phyloP scores from a whole-genome alignment of 64 coral and sea anemone species.

The Stylophora pistillata region DNA sequence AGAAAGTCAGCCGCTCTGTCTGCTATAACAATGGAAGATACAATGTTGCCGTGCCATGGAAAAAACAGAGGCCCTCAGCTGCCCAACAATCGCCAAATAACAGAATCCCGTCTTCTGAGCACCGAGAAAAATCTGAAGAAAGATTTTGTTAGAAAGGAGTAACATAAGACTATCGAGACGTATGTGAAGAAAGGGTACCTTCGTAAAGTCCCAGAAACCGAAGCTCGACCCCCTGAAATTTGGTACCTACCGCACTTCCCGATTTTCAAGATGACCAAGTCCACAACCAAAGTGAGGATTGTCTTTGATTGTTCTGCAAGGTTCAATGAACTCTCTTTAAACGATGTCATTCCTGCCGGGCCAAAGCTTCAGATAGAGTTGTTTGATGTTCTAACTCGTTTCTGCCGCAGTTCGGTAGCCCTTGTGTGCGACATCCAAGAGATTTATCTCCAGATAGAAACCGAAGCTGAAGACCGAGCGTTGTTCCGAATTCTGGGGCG shows the following conservation, averaged over 20 bases:
- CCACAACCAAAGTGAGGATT: constrained; percentile 53
- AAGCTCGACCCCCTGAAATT: constrained; percentile 8
- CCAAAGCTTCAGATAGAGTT: constrained; percentile 37
- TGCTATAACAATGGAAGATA: constrained; percentile 8
- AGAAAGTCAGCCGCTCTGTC: constrained; percentile 2
- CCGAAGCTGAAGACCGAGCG: constrained; percentile 47
- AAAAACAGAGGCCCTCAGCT: constrained; percentile 24
- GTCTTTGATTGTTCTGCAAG: constrained; percentile 39
- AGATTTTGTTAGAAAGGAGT: constrained; percentile 36
- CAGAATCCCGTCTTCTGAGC: constrained; percentile 29
- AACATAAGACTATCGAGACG: constrained; percentile 20
- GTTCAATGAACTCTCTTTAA: neutral
- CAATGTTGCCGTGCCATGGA: constrained; percentile 48
- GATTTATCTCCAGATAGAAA: constrained; percentile 75
- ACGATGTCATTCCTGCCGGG: constrained; percentile 25
- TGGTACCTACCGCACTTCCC: constrained; percentile 58
- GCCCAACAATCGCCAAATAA: constrained; percentile 21
- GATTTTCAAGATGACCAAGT: constrained; percentile 47
- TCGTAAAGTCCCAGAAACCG: constrained; percentile 1
- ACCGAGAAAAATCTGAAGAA: constrained; percentile 44
- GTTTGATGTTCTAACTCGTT: constrained; percentile 46
- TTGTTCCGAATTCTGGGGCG: constrained; percentile 63
- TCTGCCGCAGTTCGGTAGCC: constrained; percentile 21
- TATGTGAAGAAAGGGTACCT: constrained; percentile 65
- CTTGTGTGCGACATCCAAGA: constrained; percentile 50